Evolutionary conservation across 2,113 vertebrate genomes (phyloP), one percentile per base, ranked within the genome.

Genomic region (Psilopsiagon aymara): DNA sequence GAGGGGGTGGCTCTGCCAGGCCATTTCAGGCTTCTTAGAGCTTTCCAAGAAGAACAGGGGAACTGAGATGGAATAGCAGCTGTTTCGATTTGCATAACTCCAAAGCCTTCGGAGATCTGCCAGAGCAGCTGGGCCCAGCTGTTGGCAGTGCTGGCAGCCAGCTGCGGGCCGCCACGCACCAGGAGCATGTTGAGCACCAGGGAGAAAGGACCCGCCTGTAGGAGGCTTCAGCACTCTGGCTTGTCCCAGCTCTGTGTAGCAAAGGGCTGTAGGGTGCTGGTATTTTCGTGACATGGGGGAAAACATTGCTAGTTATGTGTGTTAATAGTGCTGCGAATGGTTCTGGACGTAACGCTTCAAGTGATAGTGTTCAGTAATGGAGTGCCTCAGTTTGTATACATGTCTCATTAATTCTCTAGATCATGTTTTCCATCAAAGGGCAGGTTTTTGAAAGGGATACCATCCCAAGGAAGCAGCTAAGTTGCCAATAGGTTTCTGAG

Each of bases 101-200:
- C 0, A 2, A 23, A 88, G 60, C 53, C 67, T 59, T 3, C 43
- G 2, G 53, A 33, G 67, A 13, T 13, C 4, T 0, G 9, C 63
- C 1, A 10, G 15, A 20, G 39, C 0, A 0, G 66, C 46, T 0
- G 0, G 39, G 47, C 35, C 5, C 1, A 4, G 57, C 25, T 3
- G 3, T 3, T 6, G 19, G 25, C 16, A 20, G 14, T 12, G 19
- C 46, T 2, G 1, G 24, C 17, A 16, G 64, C 2, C 5, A 13
- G 53, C 35, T 10, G 87, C 1, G 0, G 8, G 20, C 35, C 11
- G 43, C 46, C 2, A 0, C 7, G 27, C 14, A 0, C 37, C 2
- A 3, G 6, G 33, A 59, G 15, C 2, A 2, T 8, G 19, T 5
- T 1, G 76, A 46, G 53, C 60, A 4, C 15, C 0, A 5, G 21